Percentiles rank a stretch among this genome's conserved stretches.
Conservation (phyloP, 2,797 vertebrate species). For the Gila robusta region DNA sequence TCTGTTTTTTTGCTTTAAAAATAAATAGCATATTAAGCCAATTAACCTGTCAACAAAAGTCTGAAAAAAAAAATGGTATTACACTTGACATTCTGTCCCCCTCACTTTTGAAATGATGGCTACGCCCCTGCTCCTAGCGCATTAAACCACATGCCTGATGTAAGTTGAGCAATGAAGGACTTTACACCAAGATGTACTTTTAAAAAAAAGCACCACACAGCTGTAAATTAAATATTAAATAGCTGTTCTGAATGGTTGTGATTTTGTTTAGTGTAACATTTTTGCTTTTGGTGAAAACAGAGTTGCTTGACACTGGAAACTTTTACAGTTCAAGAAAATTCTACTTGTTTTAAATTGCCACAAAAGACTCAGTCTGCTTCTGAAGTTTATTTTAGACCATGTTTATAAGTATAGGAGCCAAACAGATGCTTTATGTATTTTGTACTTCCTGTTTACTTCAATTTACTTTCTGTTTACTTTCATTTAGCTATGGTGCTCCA, state of each 20-base stretch:
- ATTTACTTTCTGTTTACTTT: constrained; percentile 21
- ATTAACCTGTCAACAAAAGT: too few species aligned
- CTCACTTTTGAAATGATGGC: too few species aligned
- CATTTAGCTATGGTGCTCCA: constrained; percentile 81
- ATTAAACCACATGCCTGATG: not conserved
- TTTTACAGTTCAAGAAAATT: not conserved
- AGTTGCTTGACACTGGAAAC: not conserved
- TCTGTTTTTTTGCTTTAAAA: too few species aligned
- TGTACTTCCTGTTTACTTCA: not conserved
- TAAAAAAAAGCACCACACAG: not conserved
- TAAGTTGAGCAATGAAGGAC: not conserved
- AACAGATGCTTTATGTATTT: not conserved
- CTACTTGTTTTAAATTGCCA: not conserved
- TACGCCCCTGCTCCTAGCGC: too few species aligned
- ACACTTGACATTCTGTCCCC: too few species aligned
- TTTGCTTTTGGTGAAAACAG: not conserved
- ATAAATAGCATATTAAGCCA: too few species aligned
- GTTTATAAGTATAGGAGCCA: not conserved
- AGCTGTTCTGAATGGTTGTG: not conserved
- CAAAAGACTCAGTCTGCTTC: not conserved
- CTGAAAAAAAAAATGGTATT: too few species aligned
- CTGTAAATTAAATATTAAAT: not conserved
- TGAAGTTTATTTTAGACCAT: not conserved
- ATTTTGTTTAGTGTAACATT: not conserved
- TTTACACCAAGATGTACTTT: not conserved